phyloP scores from a whole-genome alignment of 2,797 vertebrate genomes.

The Mormyrops boulengeri region DNA sequence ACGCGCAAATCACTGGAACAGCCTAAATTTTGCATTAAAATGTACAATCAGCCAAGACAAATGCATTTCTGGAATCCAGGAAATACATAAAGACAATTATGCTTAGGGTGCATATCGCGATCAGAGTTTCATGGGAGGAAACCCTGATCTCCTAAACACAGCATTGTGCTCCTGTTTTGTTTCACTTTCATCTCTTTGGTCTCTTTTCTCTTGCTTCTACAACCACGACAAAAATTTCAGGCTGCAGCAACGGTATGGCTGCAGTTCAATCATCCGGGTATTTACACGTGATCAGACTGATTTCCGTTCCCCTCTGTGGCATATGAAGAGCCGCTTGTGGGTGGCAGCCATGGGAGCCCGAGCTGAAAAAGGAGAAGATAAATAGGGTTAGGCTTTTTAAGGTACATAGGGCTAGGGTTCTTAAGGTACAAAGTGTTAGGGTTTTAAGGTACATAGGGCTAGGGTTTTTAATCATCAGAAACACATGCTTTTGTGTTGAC shows the following conservation, averaged over 20 bases:
- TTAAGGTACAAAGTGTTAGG: background rate
- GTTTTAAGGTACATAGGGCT: background rate
- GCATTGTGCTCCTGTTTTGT: background rate
- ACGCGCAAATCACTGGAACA: background rate
- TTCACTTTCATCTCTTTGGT: background rate
- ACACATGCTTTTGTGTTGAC: background rate
- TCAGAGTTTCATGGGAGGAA: background rate
- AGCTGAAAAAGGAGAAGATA: background rate
- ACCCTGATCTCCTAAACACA: background rate
- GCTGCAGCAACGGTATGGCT: background rate
- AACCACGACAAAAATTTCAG: background rate
- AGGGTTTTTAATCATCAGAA: background rate
- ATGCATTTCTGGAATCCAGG: background rate
- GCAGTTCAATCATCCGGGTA: background rate
- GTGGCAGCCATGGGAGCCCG: background rate
- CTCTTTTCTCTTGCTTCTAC: background rate
- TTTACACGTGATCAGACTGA: background rate
- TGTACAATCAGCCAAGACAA: slow-evolving; percentile 7
- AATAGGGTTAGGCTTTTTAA: background rate
- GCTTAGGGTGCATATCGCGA: background rate
- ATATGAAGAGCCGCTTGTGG: background rate
- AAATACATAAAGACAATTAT: slow-evolving; percentile 9
- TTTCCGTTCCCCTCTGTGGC: background rate
- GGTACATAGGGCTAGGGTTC: background rate
- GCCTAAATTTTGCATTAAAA: background rate